Conservation (phyloP, 2,888 invertebrate genomes). For the Drepanosiphum platanoidis region DNA sequence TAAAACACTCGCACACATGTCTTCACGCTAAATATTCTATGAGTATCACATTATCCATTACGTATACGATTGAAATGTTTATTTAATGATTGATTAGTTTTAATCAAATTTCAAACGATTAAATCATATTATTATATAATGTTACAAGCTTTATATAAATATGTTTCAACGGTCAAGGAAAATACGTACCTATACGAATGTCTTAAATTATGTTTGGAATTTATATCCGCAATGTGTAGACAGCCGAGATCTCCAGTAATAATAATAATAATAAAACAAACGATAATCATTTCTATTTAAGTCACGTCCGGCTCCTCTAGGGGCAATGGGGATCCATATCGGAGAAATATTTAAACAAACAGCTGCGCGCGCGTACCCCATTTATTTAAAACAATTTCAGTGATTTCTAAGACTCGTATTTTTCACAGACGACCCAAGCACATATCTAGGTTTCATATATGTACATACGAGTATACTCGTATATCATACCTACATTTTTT, state of each 20-base stretch:
- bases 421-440: background rate
- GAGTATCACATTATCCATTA: no score
- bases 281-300: slow-evolving; percentile 2
- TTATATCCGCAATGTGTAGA: background rate
- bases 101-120: no score
- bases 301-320: slow-evolving; percentile 28
- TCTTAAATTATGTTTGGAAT: background rate
- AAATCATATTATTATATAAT: background rate
- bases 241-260: background rate
- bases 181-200: no score
- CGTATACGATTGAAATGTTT: no score
- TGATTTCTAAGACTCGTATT: background rate
- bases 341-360: background rate
- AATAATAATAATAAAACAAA: slow-evolving; percentile 7
- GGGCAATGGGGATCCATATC: slow-evolving; percentile 14
- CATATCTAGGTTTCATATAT: background rate
- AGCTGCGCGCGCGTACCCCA: background rate
- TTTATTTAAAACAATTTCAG: slow-evolving; percentile 9
- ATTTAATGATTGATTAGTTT: no score
- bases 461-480: background rate
- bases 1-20: no score
- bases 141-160: no score
- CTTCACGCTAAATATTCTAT: no score
- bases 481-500: background rate
- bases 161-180: no score